These are phyloP conservation scores for Drosophila anomelani DNA, from an alignment of 2,888 invertebrate species.

Conservation along the genomic window DNA sequence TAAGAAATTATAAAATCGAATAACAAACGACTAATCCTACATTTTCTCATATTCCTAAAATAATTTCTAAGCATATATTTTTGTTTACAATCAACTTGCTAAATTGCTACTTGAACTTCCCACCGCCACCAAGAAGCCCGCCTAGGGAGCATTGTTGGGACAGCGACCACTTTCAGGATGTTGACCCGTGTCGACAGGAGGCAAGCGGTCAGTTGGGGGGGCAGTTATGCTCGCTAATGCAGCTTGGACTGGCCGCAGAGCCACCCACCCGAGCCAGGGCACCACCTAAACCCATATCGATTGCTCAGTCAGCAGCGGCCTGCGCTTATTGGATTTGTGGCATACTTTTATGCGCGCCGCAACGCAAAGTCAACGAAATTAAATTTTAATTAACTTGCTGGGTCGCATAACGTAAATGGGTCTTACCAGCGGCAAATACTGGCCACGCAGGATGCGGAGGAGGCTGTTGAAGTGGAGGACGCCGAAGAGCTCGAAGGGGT, in stretches of 20 bases:
- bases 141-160: conserved; percentile 46
- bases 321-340: conserved; percentile 71
- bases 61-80: not conserved
- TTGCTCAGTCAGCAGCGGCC: conserved; percentile 42
- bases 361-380: conserved; percentile 58
- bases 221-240: conserved; percentile 58
- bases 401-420: not conserved
- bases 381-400: conserved; percentile 69
- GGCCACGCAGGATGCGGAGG: conserved; percentile 59
- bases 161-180: conserved; percentile 74
- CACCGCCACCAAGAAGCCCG: conserved; percentile 34
- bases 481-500: conserved; percentile 51
- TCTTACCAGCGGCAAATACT: conserved; percentile 69
- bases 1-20: no score
- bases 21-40: no score
- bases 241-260: conserved; percentile 33
- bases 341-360: conserved; percentile 50
- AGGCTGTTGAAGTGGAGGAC: conserved; percentile 38
- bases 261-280: conserved; percentile 1
- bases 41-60: not conserved
- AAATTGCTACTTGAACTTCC: conserved; percentile 7
- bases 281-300: conserved; percentile 58
- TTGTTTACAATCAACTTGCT: not conserved
- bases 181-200: conserved; percentile 64
- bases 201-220: conserved; percentile 1